Evolutionary conservation across 2,797 vertebrate genomes (phyloP).

Genomic region (Falco concolor): DNA sequence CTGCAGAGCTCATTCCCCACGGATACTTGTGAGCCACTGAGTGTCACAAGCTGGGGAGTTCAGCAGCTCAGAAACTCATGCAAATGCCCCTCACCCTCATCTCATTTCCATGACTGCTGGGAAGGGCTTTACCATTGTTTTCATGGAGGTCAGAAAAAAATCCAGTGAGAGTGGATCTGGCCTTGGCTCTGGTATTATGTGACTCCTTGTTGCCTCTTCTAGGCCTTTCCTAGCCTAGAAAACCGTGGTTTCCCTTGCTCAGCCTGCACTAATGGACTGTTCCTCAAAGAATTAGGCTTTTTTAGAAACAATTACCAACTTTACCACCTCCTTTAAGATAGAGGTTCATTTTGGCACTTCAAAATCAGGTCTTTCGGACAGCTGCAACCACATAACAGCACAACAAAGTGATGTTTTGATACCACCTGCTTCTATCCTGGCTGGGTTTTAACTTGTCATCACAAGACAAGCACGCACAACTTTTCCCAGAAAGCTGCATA

Average conservation of each 20-base stretch:
- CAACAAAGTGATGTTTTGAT: not conserved
- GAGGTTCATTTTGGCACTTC: not conserved
- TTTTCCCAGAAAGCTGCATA: not conserved
- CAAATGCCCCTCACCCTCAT: not conserved
- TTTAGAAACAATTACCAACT: not conserved
- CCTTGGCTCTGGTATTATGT: not conserved
- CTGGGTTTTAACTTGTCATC: not conserved
- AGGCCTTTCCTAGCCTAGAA: not conserved
- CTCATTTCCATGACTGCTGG: not conserved
- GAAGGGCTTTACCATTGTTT: not conserved
- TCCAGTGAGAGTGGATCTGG: not conserved
- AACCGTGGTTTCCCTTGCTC: not conserved
- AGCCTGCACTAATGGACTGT: not conserved
- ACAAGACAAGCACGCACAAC: not conserved
- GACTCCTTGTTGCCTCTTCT: not conserved
- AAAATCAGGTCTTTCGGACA: not conserved
- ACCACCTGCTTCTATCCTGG: not conserved
- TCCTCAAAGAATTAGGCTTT: not conserved
- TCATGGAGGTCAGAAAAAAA: not conserved
- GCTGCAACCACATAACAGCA: not conserved
- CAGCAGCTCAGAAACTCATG: not conserved
- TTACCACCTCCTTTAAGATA: not conserved
- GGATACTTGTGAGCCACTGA: not conserved
- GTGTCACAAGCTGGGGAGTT: not conserved
- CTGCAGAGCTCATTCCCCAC: not conserved